Conservation (phyloP, 64 coral and sea anemone species). For the Dendrophyllia cribrosa region DNA sequence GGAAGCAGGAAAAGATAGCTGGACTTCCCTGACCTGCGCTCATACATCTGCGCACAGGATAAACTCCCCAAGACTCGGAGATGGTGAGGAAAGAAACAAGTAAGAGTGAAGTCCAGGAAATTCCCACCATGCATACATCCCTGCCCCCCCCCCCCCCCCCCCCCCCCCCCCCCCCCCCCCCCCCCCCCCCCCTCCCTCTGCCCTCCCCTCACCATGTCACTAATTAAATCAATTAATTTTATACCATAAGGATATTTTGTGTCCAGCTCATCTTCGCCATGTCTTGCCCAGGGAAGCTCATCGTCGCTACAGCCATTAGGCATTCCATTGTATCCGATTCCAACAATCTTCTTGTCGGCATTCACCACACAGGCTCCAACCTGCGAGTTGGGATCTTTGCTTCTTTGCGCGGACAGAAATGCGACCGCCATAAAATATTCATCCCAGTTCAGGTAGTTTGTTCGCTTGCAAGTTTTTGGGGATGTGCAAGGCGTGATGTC, state of each 20-base stretch:
- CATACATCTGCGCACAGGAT: no score
- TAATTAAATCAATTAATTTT: background rate
- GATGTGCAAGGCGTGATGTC: background rate
- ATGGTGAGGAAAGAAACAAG: no score
- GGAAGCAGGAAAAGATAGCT: no score
- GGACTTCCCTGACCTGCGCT: no score
- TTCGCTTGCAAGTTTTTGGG: conserved; percentile 51
- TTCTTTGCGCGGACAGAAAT: conserved; percentile 92
- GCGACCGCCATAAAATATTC: conserved; percentile 98
- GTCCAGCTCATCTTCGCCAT: conserved; percentile 73
- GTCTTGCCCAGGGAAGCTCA: conserved; percentile 81
- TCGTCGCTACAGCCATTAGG: conserved; percentile 95
- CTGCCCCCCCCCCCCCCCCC: no score
- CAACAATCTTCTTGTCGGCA: conserved; percentile 86
- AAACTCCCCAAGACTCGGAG: no score
- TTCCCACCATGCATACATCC: no score
- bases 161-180: no score
- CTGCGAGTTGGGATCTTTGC: conserved; percentile 89
- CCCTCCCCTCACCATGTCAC: no score
- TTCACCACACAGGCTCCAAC: conserved; percentile 95
- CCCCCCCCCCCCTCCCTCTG: no score
- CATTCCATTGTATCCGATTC: conserved; percentile 99
- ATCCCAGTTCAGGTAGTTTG: conserved; percentile 84
- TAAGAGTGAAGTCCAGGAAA: no score
- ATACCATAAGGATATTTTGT: conserved; percentile 96